A percentile compares a stretch with the other conserved stretches of the same genome.
These are phyloP conservation scores for Labeo calbasu DNA, from an alignment of 2,797 vertebrate genomes.

Conservation along the genomic window DNA sequence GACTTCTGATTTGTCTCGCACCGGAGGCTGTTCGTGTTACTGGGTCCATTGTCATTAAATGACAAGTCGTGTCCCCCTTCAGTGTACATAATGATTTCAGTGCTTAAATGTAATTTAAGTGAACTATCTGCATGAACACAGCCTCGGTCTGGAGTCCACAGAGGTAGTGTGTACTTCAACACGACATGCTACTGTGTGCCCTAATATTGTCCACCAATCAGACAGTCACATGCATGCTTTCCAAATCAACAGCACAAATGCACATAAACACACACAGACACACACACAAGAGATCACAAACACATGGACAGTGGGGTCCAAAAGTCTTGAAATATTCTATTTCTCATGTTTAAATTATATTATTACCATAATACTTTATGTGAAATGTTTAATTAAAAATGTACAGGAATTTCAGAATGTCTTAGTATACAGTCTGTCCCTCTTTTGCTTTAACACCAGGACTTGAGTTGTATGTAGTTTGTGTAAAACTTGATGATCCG, in stretches of 20 bases:
- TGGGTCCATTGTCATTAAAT: constrained; percentile 63
- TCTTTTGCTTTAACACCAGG: background rate
- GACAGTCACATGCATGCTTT: constrained; percentile 62
- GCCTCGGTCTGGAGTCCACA: constrained; percentile 76
- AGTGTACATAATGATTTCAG: constrained; percentile 77
- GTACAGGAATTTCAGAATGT: background rate
- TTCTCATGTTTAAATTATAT: background rate
- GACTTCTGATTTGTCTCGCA: constrained; percentile 60
- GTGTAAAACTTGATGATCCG: background rate
- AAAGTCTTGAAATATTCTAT: background rate
- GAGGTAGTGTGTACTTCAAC: constrained; percentile 78
- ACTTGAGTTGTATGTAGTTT: background rate
- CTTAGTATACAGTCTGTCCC: background rate
- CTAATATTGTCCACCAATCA: constrained; percentile 67
- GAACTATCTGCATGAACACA: constrained; percentile 81
- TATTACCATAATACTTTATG: too few species aligned
- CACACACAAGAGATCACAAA: constrained; percentile 20
- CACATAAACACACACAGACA: constrained; percentile 44
- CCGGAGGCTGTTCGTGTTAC: constrained; percentile 55
- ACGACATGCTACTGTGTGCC: constrained; percentile 70
- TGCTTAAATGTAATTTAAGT: constrained; percentile 80
- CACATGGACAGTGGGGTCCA: constrained; percentile 10
- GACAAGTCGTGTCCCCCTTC: constrained; percentile 68
- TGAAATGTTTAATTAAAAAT: background rate
- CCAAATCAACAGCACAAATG: constrained; percentile 44